These are phyloP conservation scores for Malurus melanocephalus DNA, from an alignment of 2,113 vertebrate species.

Conservation along the genomic window DNA sequence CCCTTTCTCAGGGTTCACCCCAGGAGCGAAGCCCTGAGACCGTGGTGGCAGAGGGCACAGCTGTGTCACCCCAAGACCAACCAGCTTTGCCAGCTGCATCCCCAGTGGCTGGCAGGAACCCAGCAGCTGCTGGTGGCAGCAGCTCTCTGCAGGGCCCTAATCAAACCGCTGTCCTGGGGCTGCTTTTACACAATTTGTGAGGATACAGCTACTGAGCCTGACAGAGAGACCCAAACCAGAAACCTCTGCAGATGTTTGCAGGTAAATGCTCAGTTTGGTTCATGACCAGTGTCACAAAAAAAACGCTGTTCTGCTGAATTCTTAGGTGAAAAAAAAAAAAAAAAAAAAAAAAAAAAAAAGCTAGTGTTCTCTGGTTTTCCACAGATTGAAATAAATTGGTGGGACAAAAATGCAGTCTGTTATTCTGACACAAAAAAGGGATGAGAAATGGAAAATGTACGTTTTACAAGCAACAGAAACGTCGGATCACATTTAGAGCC, in stretches of 20 bases:
- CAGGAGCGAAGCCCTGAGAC: not conserved
- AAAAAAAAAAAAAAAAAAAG: not conserved
- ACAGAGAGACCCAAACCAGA: not conserved
- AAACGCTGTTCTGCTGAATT: not conserved
- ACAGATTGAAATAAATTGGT: not conserved
- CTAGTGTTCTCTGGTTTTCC: not conserved
- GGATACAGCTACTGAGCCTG: not conserved
- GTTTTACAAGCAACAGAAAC: not conserved
- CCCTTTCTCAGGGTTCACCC: conserved; percentile 42
- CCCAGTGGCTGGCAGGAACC: not conserved
- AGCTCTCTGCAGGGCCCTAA: not conserved
- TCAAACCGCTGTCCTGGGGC: not conserved
- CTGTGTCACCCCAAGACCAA: not conserved
- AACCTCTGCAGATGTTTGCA: not conserved
- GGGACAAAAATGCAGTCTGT: not conserved
- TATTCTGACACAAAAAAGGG: not conserved
- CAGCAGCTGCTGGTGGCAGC: too few relatives aligned
- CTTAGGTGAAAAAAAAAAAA: not conserved
- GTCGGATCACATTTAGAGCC: not conserved
- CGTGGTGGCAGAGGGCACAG: fast-evolving
- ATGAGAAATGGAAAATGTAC: fast-evolving
- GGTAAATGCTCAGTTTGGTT: not conserved
- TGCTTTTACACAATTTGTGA: not conserved
- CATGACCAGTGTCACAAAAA: not conserved
- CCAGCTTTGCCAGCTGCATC: fast-evolving